Base-by-base conservation (phyloP, 2,113 vertebrate genomes). In the Cololabis saira region DNA sequence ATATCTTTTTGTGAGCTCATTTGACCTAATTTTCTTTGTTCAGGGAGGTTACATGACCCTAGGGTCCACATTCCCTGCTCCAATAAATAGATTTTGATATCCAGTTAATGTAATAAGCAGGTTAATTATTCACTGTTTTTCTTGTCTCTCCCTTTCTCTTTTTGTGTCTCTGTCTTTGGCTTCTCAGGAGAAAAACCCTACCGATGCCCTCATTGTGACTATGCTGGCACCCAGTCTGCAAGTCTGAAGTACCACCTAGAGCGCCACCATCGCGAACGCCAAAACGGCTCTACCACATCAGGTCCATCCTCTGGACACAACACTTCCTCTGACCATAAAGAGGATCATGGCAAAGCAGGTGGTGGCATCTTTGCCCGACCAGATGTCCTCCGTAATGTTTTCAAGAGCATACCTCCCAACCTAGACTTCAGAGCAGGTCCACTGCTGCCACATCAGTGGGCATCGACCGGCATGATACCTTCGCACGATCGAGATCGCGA, bases 201-300 rank as follows among this genome's bases (percentile, higher is more conserved):
- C 89, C 96, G 98, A 74, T 99, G 98, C 81, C 97, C 98, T 3
- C 97, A 99, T 87, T 99, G 98, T 69, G 98, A 99, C 90, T 99
- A 99, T 12, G 98, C 98, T 2, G 98, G 98, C 16, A 99, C 98
- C 72, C 98, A 99, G 90, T 99, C 98, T 60, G 97, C 98, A 0
- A 98, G 97, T 72, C 90, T 99, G 45, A 99, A 99, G 86, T 99
- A 99, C 84, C 98, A 99, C 92, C 76, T 99, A 76, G 98, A 99
- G 47, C 94, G 98, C 24, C 98, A 99, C 76, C 98, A 99, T 61
- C 94, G 97, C 12, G 98, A 98, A 73, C 92, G 95, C 0, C 97
- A 98, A 85, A 98, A 99, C 0, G 97, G 96, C 53, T 89, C 94
- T 2, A 94, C 95, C 63, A 83, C 93, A 5, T 84, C 85, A 6